Conservation (phyloP, 2,113 vertebrate species). For the Oncorhynchus gorbuscha region DNA sequence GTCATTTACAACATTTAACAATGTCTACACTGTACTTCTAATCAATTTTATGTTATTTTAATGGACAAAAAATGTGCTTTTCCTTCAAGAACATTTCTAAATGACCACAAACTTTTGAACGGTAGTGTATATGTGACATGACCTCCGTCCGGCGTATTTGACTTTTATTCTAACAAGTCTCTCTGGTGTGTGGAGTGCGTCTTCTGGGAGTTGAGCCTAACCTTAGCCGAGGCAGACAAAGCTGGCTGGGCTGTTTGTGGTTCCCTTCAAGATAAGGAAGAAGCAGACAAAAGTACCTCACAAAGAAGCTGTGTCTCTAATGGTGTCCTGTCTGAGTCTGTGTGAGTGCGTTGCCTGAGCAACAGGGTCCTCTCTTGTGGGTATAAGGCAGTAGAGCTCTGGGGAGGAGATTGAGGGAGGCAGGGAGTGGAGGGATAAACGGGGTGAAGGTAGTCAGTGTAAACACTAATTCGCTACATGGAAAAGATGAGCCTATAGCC, state of each 20-base stretch:
- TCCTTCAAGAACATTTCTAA: no score
- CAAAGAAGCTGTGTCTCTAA: slow-evolving; percentile 56
- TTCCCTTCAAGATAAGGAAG: slow-evolving; percentile 57
- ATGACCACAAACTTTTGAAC: no score
- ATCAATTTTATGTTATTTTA: no score
- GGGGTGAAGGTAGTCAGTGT: slow-evolving; percentile 36
- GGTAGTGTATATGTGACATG: slow-evolving; percentile 42
- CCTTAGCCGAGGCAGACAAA: slow-evolving; percentile 68
- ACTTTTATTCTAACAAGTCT: slow-evolving; percentile 69
- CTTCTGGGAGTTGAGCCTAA: slow-evolving; percentile 45
- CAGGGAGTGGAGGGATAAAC: slow-evolving; percentile 14
- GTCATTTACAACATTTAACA: no score
- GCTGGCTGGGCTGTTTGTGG: slow-evolving; percentile 48
- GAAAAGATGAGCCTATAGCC: slow-evolving; percentile 3
- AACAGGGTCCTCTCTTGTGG: slow-evolving; percentile 43
- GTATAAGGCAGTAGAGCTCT: slow-evolving; percentile 45
- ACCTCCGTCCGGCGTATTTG: slow-evolving; percentile 64
- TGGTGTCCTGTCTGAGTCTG: slow-evolving; percentile 52
- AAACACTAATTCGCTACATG: slow-evolving; percentile 56
- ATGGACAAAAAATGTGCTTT: no score
- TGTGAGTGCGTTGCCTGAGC: slow-evolving; percentile 57
- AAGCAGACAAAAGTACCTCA: slow-evolving; percentile 66
- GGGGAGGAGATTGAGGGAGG: slow-evolving; percentile 23
- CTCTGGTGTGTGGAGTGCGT: slow-evolving; percentile 60
- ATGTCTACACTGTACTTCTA: no score